Conservation (phyloP, 30 jellyfish, hydroid and myxozoan species). For the Aurelia coerulea region DNA sequence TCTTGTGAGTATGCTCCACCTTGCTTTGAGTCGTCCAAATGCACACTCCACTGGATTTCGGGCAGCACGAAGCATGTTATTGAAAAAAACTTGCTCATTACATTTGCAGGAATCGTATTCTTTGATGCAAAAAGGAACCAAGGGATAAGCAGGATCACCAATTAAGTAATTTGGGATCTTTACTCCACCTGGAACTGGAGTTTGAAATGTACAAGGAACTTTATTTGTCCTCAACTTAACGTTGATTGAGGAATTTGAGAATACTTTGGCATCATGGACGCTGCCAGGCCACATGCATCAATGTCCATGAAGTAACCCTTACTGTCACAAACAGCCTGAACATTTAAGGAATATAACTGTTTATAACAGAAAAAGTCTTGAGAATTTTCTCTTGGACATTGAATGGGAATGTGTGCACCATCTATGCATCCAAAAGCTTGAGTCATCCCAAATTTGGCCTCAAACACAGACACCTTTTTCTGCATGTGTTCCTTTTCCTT, state of each 20-base stretch:
- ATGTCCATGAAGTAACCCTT: conserved; percentile 56
- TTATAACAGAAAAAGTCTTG: conserved; percentile 58
- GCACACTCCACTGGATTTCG: too few relatives aligned
- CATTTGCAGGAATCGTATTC: too few relatives aligned
- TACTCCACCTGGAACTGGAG: conserved; percentile 5
- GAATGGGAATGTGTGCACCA: conserved; percentile 54
- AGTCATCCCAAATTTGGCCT: not conserved
- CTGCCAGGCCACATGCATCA: conserved; percentile 65
- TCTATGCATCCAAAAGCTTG: conserved; percentile 65
- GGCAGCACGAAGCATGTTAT: too few relatives aligned
- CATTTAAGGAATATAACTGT: conserved; percentile 43
- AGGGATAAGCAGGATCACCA: too few relatives aligned
- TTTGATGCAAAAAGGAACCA: too few relatives aligned
- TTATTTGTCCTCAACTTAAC: not conserved
- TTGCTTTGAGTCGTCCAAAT: too few relatives aligned
- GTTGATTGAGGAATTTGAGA: conserved; percentile 14
- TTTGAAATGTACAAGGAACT: not conserved
- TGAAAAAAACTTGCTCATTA: too few relatives aligned
- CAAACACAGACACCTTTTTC: too few relatives aligned
- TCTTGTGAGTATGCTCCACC: too few relatives aligned
- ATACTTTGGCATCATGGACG: conserved; percentile 47
- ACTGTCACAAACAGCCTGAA: conserved; percentile 54
- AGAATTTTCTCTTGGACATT: conserved; percentile 24
- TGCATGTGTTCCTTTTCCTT: too few relatives aligned
- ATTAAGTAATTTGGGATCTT: not conserved